Conservation (phyloP, 1,140 invertebrate genomes). For the Notospermus geniculatus region DNA sequence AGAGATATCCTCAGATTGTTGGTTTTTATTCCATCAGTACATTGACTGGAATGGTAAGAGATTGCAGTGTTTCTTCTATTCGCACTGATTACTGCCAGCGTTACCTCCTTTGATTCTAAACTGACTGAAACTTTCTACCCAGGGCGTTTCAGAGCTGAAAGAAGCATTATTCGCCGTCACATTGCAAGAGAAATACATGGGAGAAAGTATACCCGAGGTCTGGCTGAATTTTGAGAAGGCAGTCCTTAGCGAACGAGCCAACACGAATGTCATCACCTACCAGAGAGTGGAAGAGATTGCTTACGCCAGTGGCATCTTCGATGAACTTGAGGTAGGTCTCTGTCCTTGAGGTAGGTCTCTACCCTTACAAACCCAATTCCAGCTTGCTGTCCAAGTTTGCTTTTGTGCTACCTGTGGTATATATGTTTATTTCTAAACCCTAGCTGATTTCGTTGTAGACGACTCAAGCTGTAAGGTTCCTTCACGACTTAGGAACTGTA, state of each 20-base stretch:
- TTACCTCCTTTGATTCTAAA: too few species aligned
- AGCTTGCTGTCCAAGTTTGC: too few species aligned
- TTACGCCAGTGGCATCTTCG: conserved; percentile 45
- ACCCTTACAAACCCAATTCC: too few species aligned
- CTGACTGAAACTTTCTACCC: conserved; percentile 10
- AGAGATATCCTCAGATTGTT: conserved; percentile 37
- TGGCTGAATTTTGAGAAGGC: conserved; percentile 49
- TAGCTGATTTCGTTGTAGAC: too few species aligned
- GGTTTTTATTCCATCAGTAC: conserved; percentile 45
- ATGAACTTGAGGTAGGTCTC: conserved; percentile 44
- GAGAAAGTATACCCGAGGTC: conserved; percentile 48
- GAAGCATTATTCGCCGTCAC: conserved; percentile 37
- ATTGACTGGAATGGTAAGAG: conserved; percentile 38
- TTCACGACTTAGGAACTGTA: conserved; percentile 50
- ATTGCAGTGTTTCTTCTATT: neutral
- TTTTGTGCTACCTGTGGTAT: too few species aligned
- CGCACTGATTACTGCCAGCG: neutral
- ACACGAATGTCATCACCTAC: conserved; percentile 38
- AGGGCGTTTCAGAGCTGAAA: conserved; percentile 44
- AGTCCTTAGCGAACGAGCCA: conserved; percentile 31
- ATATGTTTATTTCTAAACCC: too few species aligned
- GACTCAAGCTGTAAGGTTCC: conserved; percentile 42
- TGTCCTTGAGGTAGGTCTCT: too few species aligned
- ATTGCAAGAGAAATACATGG: conserved; percentile 48
- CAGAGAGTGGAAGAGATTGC: conserved; percentile 33